A percentile compares a stretch with the other conserved stretches of the same genome.
Conservation (phyloP, 23 tunicate genomes). For the Trididemnum clinides region DNA sequence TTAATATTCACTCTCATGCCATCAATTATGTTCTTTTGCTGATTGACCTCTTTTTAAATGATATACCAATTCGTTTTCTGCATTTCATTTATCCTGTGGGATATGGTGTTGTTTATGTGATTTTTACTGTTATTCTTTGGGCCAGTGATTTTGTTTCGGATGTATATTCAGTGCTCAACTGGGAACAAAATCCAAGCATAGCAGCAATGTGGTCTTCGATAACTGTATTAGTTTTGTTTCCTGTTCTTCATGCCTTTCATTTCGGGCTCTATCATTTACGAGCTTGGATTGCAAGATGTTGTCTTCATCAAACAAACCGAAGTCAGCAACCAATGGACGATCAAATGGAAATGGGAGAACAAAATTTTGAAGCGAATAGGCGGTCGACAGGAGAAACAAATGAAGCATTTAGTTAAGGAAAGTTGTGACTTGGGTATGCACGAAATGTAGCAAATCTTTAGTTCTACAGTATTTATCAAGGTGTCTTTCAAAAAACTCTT, state of each 20-base stretch:
- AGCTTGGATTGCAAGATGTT: background rate
- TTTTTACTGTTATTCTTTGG: constrained; percentile 61
- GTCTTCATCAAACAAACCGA: background rate
- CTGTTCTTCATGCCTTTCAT: constrained; percentile 9
- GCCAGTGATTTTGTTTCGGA: constrained; percentile 45
- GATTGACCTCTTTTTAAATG: constrained; percentile 39
- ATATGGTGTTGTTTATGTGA: constrained; percentile 46
- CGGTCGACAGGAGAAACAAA: background rate
- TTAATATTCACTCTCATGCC: constrained; percentile 60
- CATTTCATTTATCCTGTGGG: constrained; percentile 49
- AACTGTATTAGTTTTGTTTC: constrained; percentile 2
- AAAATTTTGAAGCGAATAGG: no score
- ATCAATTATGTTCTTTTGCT: constrained; percentile 48
- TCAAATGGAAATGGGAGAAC: background rate
- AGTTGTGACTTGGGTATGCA: no score
- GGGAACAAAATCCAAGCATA: constrained; percentile 39
- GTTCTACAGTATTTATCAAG: no score
- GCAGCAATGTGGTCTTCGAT: constrained; percentile 2
- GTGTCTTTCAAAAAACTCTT: no score
- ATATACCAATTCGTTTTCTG: constrained; percentile 48
- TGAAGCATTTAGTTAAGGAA: background rate
- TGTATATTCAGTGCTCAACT: constrained; percentile 44
- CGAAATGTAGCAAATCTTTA: no score
- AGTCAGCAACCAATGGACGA: background rate
- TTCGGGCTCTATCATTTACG: constrained; percentile 43